Conservation (phyloP, 2,113 vertebrate genomes). For the Charina bottae region DNA sequence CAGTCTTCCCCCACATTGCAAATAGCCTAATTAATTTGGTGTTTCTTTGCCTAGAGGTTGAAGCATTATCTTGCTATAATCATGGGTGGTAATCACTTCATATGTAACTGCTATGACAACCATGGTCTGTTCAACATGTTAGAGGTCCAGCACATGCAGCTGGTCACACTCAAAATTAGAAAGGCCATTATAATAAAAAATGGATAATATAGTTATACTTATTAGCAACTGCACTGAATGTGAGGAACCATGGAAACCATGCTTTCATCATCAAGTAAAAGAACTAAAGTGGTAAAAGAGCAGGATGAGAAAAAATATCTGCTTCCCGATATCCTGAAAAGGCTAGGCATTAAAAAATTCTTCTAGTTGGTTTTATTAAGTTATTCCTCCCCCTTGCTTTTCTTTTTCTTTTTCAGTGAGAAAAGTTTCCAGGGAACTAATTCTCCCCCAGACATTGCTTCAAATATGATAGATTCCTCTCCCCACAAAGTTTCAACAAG, state of each 20-base stretch:
- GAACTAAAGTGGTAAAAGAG: background rate
- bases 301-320: background rate
- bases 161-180: background rate
- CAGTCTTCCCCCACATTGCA: background rate
- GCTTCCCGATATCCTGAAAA: no score
- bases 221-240: background rate
- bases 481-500: background rate
- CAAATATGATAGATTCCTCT: background rate
- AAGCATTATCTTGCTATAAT: background rate
- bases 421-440: background rate
- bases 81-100: background rate
- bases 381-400: background rate
- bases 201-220: background rate
- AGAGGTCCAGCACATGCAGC: background rate
- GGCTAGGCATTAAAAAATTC: background rate
- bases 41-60: constrained; percentile 5
- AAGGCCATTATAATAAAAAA: background rate
- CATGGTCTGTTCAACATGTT: background rate
- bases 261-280: background rate
- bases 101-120: constrained; percentile 9
- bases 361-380: background rate
- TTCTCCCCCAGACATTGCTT: background rate
- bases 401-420: background rate
- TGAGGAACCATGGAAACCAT: background rate
- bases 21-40: constrained; percentile 7